Conservation (phyloP, 2,797 vertebrate genomes). For the Podarcis lilfordi region DNA sequence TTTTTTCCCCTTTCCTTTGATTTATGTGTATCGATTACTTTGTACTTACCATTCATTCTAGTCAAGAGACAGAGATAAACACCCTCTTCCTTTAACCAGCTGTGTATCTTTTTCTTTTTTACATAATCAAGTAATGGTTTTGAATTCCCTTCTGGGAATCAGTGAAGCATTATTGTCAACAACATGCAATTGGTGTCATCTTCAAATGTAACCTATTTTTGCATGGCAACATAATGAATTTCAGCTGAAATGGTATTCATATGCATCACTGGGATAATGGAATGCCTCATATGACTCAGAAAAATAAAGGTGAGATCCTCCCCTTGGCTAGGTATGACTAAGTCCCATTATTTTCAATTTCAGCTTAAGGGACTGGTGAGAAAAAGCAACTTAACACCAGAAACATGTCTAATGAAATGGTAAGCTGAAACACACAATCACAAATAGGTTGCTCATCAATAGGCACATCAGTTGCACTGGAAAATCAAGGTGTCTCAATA, state of each 20-base stretch:
- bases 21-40: conserved; percentile 13
- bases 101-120: neutral
- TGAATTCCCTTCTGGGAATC: neutral
- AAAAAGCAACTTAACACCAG: neutral
- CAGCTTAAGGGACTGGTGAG: neutral
- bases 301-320: neutral
- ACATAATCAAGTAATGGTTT: neutral
- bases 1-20: conserved; percentile 19
- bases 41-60: conserved; percentile 14
- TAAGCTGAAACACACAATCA: too few species aligned
- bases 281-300: neutral
- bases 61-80: neutral
- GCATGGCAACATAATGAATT: conserved; percentile 21
- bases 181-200: neutral
- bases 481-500: neutral
- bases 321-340: neutral
- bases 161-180: neutral
- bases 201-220: conserved; percentile 30
- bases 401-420: neutral
- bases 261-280: neutral
- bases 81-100: neutral
- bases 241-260: conserved; percentile 1
- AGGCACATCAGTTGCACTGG: neutral
- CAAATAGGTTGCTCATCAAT: neutral
- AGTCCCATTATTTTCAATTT: neutral